Evolutionary conservation across 2,888 invertebrate genomes (phyloP).

Genomic region (Philopedon plagiatum): DNA sequence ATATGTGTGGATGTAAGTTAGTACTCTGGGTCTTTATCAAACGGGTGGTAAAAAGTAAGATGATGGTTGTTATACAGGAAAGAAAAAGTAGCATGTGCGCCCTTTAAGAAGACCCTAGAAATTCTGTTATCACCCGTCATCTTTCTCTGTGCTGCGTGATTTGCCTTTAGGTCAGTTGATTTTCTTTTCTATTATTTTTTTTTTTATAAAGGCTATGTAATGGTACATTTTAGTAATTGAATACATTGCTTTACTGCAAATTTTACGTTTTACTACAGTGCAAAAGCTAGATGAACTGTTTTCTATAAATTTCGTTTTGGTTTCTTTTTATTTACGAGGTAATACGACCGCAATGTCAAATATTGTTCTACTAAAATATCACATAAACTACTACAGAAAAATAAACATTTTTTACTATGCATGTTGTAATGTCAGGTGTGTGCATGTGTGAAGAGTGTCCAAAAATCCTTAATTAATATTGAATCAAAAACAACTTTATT

Average conservation of each 20-base stretch:
- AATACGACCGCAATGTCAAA: too few relatives aligned
- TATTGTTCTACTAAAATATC: too few relatives aligned
- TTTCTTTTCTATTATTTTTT: slow-evolving; percentile 54
- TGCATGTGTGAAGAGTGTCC: too few relatives aligned
- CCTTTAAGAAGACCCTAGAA: slow-evolving; percentile 84
- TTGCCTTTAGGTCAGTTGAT: slow-evolving; percentile 68
- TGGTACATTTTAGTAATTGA: slow-evolving; percentile 28
- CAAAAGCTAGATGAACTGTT: too few relatives aligned
- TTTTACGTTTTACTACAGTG: neutral
- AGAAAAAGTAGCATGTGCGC: slow-evolving; percentile 77
- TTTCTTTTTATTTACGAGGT: too few relatives aligned
- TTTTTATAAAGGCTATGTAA: slow-evolving; percentile 18
- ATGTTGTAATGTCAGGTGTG: too few relatives aligned
- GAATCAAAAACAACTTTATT: neutral
- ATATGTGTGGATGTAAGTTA: slow-evolving; percentile 14
- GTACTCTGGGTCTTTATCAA: slow-evolving; percentile 20
- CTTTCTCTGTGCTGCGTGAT: slow-evolving; percentile 81
- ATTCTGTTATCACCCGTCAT: slow-evolving; percentile 83
- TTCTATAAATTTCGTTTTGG: too few relatives aligned
- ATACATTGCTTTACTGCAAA: neutral
- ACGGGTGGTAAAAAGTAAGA: slow-evolving; percentile 65
- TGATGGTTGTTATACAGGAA: slow-evolving; percentile 71
- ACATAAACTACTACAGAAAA: too few relatives aligned
- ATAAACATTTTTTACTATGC: too few relatives aligned
- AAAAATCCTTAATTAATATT: too few relatives aligned